Conservation (phyloP, 2,797 vertebrate species). For the Enteromius mattozi region DNA sequence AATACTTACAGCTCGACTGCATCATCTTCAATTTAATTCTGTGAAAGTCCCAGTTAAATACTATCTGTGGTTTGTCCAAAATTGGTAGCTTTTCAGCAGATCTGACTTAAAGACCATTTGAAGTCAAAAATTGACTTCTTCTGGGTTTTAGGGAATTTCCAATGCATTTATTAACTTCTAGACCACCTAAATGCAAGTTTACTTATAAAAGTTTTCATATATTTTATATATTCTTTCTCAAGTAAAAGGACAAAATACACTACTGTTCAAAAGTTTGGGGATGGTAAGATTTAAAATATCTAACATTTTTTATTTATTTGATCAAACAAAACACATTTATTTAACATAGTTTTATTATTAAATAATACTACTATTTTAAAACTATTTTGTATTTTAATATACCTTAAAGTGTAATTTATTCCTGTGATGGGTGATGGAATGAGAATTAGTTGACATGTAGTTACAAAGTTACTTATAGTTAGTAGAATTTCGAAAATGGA, state of each 20-base stretch:
- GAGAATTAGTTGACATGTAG: no score
- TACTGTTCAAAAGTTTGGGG: not conserved
- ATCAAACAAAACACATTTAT: not conserved
- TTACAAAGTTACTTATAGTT: no score
- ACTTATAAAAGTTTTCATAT: not conserved
- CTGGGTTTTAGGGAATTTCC: not conserved
- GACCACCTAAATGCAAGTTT: not conserved
- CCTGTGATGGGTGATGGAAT: not conserved
- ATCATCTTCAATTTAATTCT: constrained; percentile 33
- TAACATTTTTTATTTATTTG: no score
- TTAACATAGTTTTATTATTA: not conserved
- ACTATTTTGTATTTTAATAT: no score
- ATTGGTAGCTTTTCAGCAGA: constrained; percentile 9
- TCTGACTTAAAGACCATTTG: not conserved
- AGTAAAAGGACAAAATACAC: not conserved
- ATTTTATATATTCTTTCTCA: not conserved
- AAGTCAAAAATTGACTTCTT: not conserved
- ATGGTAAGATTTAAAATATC: not conserved
- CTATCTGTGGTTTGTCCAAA: constrained; percentile 16
- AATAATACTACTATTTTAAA: not conserved
- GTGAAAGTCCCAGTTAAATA: constrained; percentile 16
- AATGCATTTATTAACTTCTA: not conserved
- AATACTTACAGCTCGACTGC: constrained; percentile 31
- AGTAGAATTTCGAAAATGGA: no score
- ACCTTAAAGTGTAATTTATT: not conserved